Conservation (phyloP, 92 coral and sea anemone genomes). For the Umimayanthus chanpuru region DNA sequence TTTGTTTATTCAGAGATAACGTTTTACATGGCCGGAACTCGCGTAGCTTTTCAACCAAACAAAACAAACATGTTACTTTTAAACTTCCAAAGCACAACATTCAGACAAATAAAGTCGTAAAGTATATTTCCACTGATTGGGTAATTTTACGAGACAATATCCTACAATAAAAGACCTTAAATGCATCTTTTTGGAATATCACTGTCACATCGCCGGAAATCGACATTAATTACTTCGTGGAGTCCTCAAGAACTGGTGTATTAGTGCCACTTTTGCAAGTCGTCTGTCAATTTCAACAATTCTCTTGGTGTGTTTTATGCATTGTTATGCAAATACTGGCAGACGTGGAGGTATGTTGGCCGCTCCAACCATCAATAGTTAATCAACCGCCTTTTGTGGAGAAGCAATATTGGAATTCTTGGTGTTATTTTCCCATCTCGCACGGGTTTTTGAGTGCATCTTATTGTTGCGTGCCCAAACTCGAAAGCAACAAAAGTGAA, state of each 20-base stretch:
- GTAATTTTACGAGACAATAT: background rate
- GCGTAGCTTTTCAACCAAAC: background rate
- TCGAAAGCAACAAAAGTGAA: background rate
- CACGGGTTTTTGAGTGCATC: background rate
- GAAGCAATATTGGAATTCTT: slow-evolving; percentile 23
- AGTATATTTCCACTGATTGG: slow-evolving; percentile 1
- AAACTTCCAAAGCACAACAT: background rate
- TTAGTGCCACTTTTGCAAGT: background rate
- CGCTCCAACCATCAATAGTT: slow-evolving; percentile 27
- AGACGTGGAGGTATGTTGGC: slow-evolving; percentile 46
- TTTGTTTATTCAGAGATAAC: background rate
- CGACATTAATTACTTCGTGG: slow-evolving; percentile 24
- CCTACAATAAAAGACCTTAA: background rate
- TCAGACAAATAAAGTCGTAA: background rate
- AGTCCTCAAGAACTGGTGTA: background rate
- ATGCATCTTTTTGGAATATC: background rate
- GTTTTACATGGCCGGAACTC: background rate
- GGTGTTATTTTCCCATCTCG: slow-evolving; percentile 17
- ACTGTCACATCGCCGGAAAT: slow-evolving; percentile 32
- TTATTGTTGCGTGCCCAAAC: slow-evolving; percentile 20
- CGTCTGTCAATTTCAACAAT: slow-evolving; percentile 10
- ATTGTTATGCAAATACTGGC: slow-evolving; percentile 36
- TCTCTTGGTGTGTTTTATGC: slow-evolving; percentile 10
- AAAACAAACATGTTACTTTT: background rate
- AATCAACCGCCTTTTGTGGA: slow-evolving; percentile 21